phyloP scores from a whole-genome alignment of 2,113 vertebrate genomes.

The Lamprologus speciosus region DNA sequence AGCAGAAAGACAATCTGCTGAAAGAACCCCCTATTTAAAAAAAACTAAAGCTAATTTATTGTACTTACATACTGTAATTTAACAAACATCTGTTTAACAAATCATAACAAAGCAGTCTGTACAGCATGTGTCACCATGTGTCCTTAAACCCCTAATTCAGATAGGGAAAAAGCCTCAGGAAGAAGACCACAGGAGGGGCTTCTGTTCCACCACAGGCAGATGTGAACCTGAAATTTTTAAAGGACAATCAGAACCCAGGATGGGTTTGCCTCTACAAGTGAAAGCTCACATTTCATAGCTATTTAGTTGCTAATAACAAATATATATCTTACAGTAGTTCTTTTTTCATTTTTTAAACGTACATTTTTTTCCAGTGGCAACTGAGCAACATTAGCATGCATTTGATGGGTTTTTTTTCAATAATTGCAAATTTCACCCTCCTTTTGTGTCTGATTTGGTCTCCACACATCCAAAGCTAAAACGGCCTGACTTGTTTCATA shows the following conservation, averaged over 20 bases:
- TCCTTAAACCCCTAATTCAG: neutral
- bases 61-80: neutral
- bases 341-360: neutral
- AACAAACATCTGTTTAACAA: neutral
- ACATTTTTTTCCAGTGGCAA: neutral
- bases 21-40: neutral
- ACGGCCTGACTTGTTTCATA: neutral
- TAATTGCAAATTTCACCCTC: neutral
- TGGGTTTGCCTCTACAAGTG: neutral
- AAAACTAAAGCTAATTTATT: neutral
- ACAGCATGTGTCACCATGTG: neutral
- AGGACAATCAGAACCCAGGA: neutral
- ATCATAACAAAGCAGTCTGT: neutral
- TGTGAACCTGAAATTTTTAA: neutral
- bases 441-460: neutral
- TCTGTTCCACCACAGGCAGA: neutral
- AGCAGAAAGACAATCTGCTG: neutral
- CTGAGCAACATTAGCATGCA: neutral
- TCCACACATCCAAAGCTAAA: neutral
- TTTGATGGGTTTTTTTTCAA: accelerated
- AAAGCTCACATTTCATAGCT: neutral
- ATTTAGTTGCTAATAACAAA: neutral
- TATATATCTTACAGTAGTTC: neutral
- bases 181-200: neutral
- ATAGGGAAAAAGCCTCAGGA: neutral